A percentile compares a stretch with the other conserved stretches of the same genome.
phyloP scores from a whole-genome alignment of 2,797 vertebrate genomes.

The Eulemur mongoz region DNA sequence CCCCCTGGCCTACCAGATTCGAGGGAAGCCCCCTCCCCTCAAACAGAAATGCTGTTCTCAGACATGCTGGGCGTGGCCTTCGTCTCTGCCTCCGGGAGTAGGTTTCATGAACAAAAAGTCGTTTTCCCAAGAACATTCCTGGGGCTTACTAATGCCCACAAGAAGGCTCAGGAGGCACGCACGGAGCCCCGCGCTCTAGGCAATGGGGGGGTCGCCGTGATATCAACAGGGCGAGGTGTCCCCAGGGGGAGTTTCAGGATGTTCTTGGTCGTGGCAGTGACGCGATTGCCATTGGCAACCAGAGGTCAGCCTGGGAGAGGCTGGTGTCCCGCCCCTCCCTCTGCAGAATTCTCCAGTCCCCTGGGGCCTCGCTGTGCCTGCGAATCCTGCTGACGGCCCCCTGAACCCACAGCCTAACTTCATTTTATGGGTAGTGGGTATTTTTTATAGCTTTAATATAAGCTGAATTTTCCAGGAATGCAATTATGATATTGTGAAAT shows the following conservation, averaged over 20 bases:
- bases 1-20: rapidly evolving
- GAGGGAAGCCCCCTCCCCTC: rapidly evolving
- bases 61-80: background rate
- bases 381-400: rapidly evolving
- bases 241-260: rapidly evolving
- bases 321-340: rapidly evolving
- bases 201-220: rapidly evolving
- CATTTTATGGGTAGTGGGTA: rapidly evolving
- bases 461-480: background rate
- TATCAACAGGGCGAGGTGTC: rapidly evolving
- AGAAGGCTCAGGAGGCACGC: background rate
- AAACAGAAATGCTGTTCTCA: background rate
- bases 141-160: rapidly evolving
- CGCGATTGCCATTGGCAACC: background rate
- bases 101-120: background rate
- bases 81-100: background rate
- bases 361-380: rapidly evolving
- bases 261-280: background rate
- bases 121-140: background rate
- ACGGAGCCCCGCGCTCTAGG: rapidly evolving
- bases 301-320: no score
- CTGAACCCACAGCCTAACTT: background rate
- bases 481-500: background rate
- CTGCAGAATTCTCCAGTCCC: background rate
- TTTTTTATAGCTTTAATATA: background rate